Evolutionary conservation across 2,113 vertebrate genomes (phyloP).

Genomic region (Rutilus rutilus): DNA sequence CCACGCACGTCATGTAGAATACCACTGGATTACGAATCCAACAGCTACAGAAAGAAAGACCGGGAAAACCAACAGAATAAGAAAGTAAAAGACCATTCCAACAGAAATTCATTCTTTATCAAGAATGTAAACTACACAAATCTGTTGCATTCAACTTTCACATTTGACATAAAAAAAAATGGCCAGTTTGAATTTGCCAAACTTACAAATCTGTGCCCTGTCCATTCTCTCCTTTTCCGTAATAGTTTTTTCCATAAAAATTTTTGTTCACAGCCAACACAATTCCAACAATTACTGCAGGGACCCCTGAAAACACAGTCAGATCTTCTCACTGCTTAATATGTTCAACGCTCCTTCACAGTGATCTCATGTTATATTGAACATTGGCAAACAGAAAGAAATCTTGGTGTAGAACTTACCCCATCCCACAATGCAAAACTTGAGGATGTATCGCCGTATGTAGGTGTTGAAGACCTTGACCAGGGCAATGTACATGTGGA

Average conservation of each 20-base stretch:
- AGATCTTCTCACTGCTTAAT: not conserved
- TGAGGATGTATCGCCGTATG: constrained; percentile 93
- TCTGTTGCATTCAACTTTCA: not conserved
- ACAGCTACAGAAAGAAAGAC: constrained; percentile 77
- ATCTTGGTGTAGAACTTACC: constrained; percentile 76
- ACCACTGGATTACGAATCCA: constrained; percentile 84
- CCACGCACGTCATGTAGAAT: constrained; percentile 88
- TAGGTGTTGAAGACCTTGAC: constrained; percentile 99
- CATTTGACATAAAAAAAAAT: not conserved
- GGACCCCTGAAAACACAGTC: constrained; percentile 80
- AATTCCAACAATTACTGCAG: constrained; percentile 82
- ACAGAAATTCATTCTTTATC: not conserved
- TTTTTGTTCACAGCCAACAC: constrained; percentile 80
- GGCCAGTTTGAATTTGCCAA: not conserved
- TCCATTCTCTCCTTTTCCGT: constrained; percentile 68
- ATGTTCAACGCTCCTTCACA: not conserved
- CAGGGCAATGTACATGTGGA: constrained; percentile 98
- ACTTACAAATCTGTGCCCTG: constrained; percentile 88
- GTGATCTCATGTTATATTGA: not conserved
- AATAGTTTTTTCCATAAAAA: constrained; percentile 80
- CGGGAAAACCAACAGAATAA: not conserved
- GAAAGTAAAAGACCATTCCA: not conserved
- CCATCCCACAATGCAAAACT: constrained; percentile 97
- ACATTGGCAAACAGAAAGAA: not conserved
- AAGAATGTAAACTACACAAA: not conserved